Evolutionary conservation across 2,888 invertebrate species (phyloP), one percentile per base, ranked within the genome.

Genomic region (Hesperia comma): DNA sequence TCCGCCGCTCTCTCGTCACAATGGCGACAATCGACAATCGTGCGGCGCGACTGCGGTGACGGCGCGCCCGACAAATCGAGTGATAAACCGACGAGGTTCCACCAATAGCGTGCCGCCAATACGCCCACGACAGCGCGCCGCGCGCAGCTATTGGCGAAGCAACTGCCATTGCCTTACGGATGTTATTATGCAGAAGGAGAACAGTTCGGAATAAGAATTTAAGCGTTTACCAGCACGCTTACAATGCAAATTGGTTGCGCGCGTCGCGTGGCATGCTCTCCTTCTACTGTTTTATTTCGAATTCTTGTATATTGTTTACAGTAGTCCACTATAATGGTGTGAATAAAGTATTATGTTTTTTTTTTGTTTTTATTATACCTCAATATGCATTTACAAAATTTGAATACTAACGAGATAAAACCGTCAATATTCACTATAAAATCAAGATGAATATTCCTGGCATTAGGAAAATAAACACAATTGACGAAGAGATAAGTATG

Each of bases 1-100:
- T 73, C 84, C 85, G 84, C 86, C 85, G 88, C 87, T 83, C 82
- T 83, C 84, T 83, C 78, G 80, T 83, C 79, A 90, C 90, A 91
- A 93, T 91, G 90, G 91, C 90, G 87, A 92, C 91, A 92, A 92
- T 90, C 90, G 87, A 88, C 87, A 89, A 91, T 90, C 90, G 87
- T 85, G 84, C 87, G 84, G 83, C 85, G 84, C 87, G 88, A 88
- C 90, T 86, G 90, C 88, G 87, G 88, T 84, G 85, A 83, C 85
- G 84, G 83, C 77, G 86, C 86, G 84, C 81, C 86, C 84, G 83
- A 87, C 91, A 89, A 92, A 93, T 92, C 90, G 87, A 88, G 87
- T 88, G 88, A 90, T 87, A 88, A 90, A 86, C 85, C 83, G 80
- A 81, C 80, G 76, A 79, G 77, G 72, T 74, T 79, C 85, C 72